Evolutionary conservation across 2,888 invertebrate genomes (phyloP).

Genomic region (Morpho helenor): DNA sequence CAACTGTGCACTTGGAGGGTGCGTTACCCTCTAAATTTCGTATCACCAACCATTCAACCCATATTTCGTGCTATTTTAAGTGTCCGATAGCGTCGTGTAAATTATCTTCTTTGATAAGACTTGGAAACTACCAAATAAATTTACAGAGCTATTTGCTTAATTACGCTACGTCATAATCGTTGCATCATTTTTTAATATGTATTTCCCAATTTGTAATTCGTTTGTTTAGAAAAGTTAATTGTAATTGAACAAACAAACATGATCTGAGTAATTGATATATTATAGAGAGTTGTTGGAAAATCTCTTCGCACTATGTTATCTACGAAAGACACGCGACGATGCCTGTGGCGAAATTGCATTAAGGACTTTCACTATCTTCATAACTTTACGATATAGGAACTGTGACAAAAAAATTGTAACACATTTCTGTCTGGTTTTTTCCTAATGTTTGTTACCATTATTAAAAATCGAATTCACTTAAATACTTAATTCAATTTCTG

Average conservation of each 20-base stretch:
- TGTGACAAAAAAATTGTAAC: conserved; percentile 28
- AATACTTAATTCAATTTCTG: too few species aligned
- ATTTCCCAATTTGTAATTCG: neutral
- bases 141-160: conserved; percentile 8
- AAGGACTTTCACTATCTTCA: conserved; percentile 56
- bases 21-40: conserved; percentile 59
- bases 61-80: conserved; percentile 6
- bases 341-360: conserved; percentile 22
- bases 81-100: neutral
- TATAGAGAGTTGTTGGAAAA: conserved; percentile 27
- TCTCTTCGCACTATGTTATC: conserved; percentile 31
- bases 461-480: too few species aligned
- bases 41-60: conserved; percentile 11
- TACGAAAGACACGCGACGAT: conserved; percentile 35
- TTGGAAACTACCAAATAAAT: neutral
- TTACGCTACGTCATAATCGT: neutral
- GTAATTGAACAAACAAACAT: conserved; percentile 6
- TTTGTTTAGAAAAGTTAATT: conserved; percentile 7
- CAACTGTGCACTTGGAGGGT: conserved; percentile 74
- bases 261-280: conserved; percentile 20
- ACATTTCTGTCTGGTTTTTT: neutral
- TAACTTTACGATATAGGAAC: conserved; percentile 22
- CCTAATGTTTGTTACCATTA: too few species aligned
- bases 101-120: conserved; percentile 7
- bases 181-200: neutral